These are phyloP conservation scores for Gambusia affinis DNA, from an alignment of 2,113 vertebrate species.

Conservation along the genomic window DNA sequence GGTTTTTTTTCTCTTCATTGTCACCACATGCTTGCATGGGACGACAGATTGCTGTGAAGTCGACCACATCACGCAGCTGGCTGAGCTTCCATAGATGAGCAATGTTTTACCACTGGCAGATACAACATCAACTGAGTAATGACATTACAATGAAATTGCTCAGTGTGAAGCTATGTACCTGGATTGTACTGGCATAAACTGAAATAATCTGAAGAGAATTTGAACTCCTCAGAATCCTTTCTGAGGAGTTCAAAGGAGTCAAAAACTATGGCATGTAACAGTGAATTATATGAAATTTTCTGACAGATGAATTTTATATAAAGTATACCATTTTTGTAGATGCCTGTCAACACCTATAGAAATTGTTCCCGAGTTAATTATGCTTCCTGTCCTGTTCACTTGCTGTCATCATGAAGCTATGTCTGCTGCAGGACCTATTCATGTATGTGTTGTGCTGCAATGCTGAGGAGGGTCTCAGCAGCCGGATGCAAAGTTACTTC, in stretches of 20 bases:
- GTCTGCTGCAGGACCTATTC: too few relatives aligned
- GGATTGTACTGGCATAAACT: background rate
- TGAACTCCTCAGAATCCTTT: background rate
- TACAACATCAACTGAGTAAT: background rate
- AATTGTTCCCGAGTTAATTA: background rate
- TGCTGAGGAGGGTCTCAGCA: slow-evolving; percentile 45
- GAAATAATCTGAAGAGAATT: background rate
- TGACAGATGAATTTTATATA: background rate
- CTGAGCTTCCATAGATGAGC: background rate
- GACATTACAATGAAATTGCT: background rate
- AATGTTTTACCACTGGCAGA: background rate
- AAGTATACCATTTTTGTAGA: background rate
- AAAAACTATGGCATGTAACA: background rate
- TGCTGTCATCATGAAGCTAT: too few relatives aligned
- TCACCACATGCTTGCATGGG: too few relatives aligned
- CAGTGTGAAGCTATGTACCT: background rate
- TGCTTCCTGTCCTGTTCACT: background rate
- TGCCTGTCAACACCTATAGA: background rate
- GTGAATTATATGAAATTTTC: background rate
- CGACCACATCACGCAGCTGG: background rate
- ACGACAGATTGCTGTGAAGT: too few relatives aligned
- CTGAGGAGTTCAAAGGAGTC: too few relatives aligned
- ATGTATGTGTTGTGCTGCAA: slow-evolving; percentile 27
- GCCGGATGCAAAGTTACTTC: slow-evolving; percentile 62
- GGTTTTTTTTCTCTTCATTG: background rate